Evolutionary conservation across 2,888 invertebrate genomes (phyloP).

Genomic region (Noctua janthina): DNA sequence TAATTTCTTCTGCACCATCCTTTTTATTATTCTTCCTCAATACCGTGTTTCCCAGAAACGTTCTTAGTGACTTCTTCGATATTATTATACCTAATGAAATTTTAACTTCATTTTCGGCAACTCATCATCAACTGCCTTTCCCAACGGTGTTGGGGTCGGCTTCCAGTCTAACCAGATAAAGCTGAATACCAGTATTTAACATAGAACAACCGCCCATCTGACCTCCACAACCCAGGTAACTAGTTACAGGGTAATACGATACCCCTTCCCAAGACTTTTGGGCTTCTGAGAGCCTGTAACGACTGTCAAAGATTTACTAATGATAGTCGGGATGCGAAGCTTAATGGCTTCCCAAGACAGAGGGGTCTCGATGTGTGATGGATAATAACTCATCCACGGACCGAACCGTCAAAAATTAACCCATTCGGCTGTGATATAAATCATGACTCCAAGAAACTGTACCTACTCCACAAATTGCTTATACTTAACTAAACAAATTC

Average conservation of each 20-base stretch:
- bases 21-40: conserved; percentile 11
- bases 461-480: not conserved
- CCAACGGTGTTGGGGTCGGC: not conserved
- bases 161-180: not conserved
- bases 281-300: not conserved
- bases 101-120: not conserved
- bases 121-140: not conserved
- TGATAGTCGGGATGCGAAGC: not conserved
- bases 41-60: not conserved
- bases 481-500: not conserved
- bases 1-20: not conserved
- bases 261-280: not conserved
- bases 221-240: not conserved
- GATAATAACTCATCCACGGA: not conserved
- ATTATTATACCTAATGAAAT: not conserved
- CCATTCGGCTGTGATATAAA: not conserved
- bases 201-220: not conserved
- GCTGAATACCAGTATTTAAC: not conserved
- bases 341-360: not conserved
- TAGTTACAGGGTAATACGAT: not conserved
- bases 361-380: too few species aligned
- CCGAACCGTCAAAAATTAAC: not conserved
- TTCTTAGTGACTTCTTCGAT: not conserved
- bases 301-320: not conserved
- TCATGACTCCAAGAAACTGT: not conserved